Conservation (phyloP, 2,113 vertebrate genomes). For the Periophthalmodon schlosseri region DNA sequence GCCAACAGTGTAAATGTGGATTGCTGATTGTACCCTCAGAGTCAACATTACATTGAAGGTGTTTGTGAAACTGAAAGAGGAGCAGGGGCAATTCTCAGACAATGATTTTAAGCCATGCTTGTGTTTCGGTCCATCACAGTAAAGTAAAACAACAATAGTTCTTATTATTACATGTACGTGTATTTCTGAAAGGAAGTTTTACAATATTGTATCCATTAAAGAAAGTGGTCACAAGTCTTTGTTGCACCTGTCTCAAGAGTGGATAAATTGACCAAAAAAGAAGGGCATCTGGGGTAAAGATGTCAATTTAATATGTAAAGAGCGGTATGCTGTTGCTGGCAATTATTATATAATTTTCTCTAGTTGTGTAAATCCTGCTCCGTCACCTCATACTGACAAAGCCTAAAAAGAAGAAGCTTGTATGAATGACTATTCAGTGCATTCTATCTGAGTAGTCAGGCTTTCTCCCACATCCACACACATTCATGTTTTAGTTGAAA, state of each 20-base stretch:
- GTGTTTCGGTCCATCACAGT: not conserved
- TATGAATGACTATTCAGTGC: not conserved
- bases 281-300: not conserved
- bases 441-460: not conserved
- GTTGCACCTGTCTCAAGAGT: not conserved
- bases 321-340: not conserved
- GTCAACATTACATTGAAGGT: constrained; percentile 2
- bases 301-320: not conserved
- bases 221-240: not conserved
- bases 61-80: constrained; percentile 5
- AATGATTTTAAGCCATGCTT: not conserved
- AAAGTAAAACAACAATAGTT: not conserved
- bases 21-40: constrained; percentile 19
- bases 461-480: not conserved
- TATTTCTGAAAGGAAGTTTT: not conserved
- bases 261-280: not conserved
- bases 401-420: too few relatives aligned
- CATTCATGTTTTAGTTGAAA: not conserved
- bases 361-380: too few relatives aligned
- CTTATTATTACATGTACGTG: not conserved
- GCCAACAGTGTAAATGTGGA: constrained; percentile 16
- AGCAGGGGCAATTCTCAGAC: constrained; percentile 3
- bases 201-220: not conserved
- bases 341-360: too few relatives aligned
- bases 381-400: too few relatives aligned